These are phyloP conservation scores for Aphidius ervi DNA, from an alignment of 1,140 invertebrate genomes.

Conservation along the genomic window DNA sequence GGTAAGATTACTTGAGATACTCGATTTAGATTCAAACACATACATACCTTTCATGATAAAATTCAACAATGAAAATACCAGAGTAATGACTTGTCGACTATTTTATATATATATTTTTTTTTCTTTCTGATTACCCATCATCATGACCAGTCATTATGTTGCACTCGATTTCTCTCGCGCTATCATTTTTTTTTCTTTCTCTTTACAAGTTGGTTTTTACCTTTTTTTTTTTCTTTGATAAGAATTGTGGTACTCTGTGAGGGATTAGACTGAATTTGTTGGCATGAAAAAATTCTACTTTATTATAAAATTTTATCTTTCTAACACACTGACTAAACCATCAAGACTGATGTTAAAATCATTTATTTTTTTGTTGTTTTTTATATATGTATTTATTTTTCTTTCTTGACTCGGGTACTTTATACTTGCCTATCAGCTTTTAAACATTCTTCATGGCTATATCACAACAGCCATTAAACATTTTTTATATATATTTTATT, in stretches of 20 bases:
- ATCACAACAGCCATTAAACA: no score
- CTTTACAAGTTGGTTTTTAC: no score
- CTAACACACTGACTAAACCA: background rate
- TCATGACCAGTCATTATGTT: constrained; percentile 14
- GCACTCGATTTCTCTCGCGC: background rate
- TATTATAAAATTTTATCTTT: background rate
- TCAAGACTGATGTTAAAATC: background rate
- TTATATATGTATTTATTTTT: no score
- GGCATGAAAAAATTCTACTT: no score
- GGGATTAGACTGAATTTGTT: no score
- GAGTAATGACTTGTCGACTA: background rate
- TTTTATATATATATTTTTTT: no score
- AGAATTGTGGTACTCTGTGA: background rate
- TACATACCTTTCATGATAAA: constrained; percentile 1
- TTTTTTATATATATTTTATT: no score
- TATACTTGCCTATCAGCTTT: no score
- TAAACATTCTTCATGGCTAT: no score
- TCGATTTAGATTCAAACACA: constrained; percentile 11
- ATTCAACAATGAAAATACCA: background rate
- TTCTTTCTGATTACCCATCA: background rate
- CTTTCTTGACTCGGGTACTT: no score
- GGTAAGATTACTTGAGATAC: constrained; percentile 1
- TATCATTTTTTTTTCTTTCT: background rate
- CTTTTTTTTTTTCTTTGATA: background rate
- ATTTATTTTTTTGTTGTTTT: no score